Conservation (phyloP, 64 coral and sea anemone genomes). For the Astreopora myriophthalma region DNA sequence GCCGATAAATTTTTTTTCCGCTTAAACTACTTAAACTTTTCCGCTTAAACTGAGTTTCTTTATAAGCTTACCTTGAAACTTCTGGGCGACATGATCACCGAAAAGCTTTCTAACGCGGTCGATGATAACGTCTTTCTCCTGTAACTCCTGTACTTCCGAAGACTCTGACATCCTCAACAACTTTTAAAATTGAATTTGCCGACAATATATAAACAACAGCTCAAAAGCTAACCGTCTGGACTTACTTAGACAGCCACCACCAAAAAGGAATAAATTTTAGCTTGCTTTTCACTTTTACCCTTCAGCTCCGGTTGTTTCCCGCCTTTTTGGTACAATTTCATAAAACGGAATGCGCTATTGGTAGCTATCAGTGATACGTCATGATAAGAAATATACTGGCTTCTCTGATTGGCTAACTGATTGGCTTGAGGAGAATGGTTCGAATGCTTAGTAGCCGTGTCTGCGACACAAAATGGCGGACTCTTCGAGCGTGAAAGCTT, state of each 20-base stretch:
- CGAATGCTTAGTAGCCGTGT: background rate
- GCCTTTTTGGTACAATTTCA: background rate
- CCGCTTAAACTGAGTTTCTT: background rate
- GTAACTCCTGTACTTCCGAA: background rate
- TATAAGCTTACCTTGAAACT: background rate
- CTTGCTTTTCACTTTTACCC: too few relatives aligned
- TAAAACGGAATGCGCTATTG: background rate
- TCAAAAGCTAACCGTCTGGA: background rate
- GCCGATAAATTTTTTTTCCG: background rate
- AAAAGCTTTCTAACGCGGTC: background rate
- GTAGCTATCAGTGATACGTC: background rate
- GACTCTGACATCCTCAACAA: background rate
- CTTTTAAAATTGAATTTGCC: background rate
- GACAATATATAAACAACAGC: background rate
- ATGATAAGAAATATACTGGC: background rate
- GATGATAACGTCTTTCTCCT: slow-evolving; percentile 1
- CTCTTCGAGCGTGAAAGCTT: background rate
- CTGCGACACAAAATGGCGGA: background rate
- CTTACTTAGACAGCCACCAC: background rate
- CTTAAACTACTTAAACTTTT: background rate
- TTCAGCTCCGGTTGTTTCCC: too few relatives aligned
- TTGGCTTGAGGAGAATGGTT: background rate
- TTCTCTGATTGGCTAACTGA: slow-evolving; percentile 1
- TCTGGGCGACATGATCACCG: background rate
- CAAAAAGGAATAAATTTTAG: background rate